Evolutionary conservation across 1,140 invertebrate species (phyloP).

Genomic region (Trypoxylus dichotomus): DNA sequence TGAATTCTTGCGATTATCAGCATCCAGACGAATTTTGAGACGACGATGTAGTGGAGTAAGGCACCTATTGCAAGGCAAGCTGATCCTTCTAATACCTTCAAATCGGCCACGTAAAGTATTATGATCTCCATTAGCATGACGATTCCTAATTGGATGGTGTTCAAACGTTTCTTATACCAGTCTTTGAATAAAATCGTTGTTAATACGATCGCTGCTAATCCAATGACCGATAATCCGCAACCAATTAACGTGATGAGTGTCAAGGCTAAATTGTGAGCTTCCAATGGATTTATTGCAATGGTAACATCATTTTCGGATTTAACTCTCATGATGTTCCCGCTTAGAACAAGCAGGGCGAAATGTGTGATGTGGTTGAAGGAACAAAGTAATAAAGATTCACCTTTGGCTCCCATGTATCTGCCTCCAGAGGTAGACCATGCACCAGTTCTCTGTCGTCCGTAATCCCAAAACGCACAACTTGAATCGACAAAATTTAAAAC

Average conservation of each 20-base stretch:
- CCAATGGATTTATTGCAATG: constrained; percentile 61
- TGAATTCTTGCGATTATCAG: constrained; percentile 64
- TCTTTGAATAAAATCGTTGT: constrained; percentile 61
- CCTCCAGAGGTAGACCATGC: constrained; percentile 53
- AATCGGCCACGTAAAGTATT: constrained; percentile 58
- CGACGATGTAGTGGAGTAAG: constrained; percentile 61
- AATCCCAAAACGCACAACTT: constrained; percentile 64
- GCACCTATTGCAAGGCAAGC: constrained; percentile 58
- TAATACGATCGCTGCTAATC: constrained; percentile 60
- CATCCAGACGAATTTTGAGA: constrained; percentile 69
- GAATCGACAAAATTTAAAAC: constrained; percentile 2
- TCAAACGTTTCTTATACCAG: constrained; percentile 62
- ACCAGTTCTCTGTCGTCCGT: constrained; percentile 44
- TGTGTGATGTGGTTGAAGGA: constrained; percentile 61
- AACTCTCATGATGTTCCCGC: constrained; percentile 26
- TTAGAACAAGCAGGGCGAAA: constrained; percentile 59
- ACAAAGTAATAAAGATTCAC: constrained; percentile 53
- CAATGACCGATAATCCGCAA: constrained; percentile 60
- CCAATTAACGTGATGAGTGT: constrained; percentile 60
- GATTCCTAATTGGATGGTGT: constrained; percentile 61
- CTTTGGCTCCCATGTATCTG: constrained; percentile 45
- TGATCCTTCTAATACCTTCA: constrained; percentile 50
- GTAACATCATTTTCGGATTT: constrained; percentile 37
- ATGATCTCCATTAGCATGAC: constrained; percentile 60
- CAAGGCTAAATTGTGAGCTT: constrained; percentile 62